phyloP scores from a whole-genome alignment of 2,888 invertebrate species.

The Panzeria rudis region DNA sequence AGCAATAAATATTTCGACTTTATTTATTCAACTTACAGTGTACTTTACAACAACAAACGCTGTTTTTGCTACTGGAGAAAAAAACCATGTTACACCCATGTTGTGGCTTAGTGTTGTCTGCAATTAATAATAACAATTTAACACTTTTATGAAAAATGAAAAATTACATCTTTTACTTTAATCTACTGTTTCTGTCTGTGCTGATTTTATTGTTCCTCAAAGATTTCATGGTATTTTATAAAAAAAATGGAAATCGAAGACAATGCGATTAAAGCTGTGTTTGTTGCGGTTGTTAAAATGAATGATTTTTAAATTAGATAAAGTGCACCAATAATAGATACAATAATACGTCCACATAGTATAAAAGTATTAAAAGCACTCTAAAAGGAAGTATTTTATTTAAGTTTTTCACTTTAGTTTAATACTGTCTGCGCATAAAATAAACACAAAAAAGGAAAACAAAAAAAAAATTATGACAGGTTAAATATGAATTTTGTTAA shows the following conservation, averaged over 20 bases:
- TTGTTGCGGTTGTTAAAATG: constrained; percentile 49
- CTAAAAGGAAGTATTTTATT: constrained; percentile 51
- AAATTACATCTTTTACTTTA: constrained; percentile 80
- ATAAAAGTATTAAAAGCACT: constrained; percentile 6
- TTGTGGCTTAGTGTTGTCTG: constrained; percentile 72
- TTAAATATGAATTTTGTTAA: constrained; percentile 60
- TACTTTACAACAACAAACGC: neutral
- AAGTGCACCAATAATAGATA: constrained; percentile 45
- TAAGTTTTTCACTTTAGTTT: neutral
- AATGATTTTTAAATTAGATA: constrained; percentile 63
- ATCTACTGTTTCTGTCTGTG: constrained; percentile 60
- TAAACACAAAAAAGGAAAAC: constrained; percentile 31
- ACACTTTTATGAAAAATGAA: constrained; percentile 78
- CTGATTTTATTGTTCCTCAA: constrained; percentile 26
- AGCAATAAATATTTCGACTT: neutral
- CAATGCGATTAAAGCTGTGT: constrained; percentile 49
- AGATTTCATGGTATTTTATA: constrained; percentile 29
- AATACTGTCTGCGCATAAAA: constrained; percentile 13
- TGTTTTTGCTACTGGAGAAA: constrained; percentile 1
- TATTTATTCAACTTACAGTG: neutral
- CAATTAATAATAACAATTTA: constrained; percentile 82
- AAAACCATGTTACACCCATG: constrained; percentile 26
- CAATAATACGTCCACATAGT: neutral
- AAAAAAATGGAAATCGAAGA: constrained; percentile 19
- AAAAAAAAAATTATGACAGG: constrained; percentile 55